Conservation (phyloP, 2,888 invertebrate species). For the Dasypogon diadema region DNA sequence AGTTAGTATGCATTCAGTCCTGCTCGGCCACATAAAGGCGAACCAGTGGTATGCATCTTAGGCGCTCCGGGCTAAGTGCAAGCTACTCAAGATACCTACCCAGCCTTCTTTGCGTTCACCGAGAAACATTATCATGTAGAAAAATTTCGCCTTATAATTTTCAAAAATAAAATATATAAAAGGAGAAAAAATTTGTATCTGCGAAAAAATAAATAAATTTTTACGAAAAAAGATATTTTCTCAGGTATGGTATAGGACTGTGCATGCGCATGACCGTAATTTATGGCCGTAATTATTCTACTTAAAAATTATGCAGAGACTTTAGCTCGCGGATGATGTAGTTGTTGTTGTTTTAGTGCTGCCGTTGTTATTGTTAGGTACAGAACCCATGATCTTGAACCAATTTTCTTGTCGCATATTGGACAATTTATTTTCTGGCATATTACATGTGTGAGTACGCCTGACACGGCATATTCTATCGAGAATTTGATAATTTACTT, state of each 20-base stretch:
- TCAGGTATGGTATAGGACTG: slow-evolving; percentile 24
- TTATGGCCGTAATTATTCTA: slow-evolving; percentile 57
- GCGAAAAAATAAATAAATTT: slow-evolving; percentile 44
- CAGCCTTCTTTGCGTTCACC: neutral
- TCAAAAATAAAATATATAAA: slow-evolving; percentile 44
- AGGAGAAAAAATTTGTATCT: slow-evolving; percentile 9
- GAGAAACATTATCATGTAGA: slow-evolving; percentile 45
- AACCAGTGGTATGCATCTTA: slow-evolving; percentile 33
- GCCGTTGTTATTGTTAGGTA: slow-evolving; percentile 46
- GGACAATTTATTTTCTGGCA: slow-evolving; percentile 55
- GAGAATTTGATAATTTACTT: slow-evolving; percentile 29
- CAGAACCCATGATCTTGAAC: slow-evolving; percentile 46
- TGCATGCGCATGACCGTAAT: slow-evolving; percentile 55
- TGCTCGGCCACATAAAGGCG: slow-evolving; percentile 32
- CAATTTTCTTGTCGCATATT: slow-evolving; percentile 56
- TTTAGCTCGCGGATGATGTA: slow-evolving; percentile 45
- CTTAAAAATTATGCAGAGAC: slow-evolving; percentile 56
- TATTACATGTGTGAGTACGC: slow-evolving; percentile 47
- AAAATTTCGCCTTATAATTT: slow-evolving; percentile 48
- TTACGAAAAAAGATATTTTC: slow-evolving; percentile 17
- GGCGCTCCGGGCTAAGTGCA: slow-evolving; percentile 32
- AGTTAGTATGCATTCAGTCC: slow-evolving; percentile 35
- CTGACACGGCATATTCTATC: neutral
- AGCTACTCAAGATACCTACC: slow-evolving; percentile 31
- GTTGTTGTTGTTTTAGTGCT: slow-evolving; percentile 30